Evolutionary conservation across 2,113 vertebrate genomes (phyloP).

Genomic region (Sialia sialis): DNA sequence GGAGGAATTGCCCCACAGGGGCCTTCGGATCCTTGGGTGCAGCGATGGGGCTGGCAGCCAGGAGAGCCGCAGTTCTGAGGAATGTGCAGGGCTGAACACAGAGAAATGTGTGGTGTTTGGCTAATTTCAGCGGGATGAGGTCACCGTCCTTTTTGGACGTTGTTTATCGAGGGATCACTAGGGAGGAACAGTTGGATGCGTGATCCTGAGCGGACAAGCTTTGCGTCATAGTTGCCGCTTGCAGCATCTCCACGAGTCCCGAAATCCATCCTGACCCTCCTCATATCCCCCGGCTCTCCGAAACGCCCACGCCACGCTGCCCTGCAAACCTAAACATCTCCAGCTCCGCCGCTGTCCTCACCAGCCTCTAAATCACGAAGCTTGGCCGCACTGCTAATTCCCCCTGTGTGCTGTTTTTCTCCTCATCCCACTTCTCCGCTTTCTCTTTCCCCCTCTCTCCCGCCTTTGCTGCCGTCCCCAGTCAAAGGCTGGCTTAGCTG

Average conservation of each 20-base stretch:
- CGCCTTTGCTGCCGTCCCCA: background rate
- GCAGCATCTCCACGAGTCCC: slow-evolving; percentile 8
- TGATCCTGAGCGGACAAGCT: slow-evolving; percentile 39
- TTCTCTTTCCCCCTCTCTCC: background rate
- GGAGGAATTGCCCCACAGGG: background rate
- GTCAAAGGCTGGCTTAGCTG: slow-evolving; percentile 20
- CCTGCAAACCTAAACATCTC: background rate
- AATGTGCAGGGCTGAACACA: slow-evolving; percentile 9
- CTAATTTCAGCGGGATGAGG: slow-evolving; percentile 54
- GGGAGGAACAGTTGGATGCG: slow-evolving; percentile 41
- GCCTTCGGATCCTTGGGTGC: background rate
- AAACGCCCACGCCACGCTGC: background rate
- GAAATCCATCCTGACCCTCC: background rate
- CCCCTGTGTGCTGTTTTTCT: background rate
- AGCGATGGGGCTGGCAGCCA: background rate
- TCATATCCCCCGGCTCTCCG: background rate
- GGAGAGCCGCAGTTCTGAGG: background rate
- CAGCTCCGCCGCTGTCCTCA: background rate
- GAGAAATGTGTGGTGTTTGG: slow-evolving; percentile 52
- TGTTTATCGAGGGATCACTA: slow-evolving; percentile 50
- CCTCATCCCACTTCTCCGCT: background rate
- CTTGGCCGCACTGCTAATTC: background rate
- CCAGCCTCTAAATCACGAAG: background rate
- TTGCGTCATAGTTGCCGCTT: slow-evolving; percentile 43
- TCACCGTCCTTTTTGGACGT: slow-evolving; percentile 43